Evolutionary conservation across 1,140 invertebrate species (phyloP), one percentile per base, ranked within the genome.

Genomic region (Zaprionus ornatus): DNA sequence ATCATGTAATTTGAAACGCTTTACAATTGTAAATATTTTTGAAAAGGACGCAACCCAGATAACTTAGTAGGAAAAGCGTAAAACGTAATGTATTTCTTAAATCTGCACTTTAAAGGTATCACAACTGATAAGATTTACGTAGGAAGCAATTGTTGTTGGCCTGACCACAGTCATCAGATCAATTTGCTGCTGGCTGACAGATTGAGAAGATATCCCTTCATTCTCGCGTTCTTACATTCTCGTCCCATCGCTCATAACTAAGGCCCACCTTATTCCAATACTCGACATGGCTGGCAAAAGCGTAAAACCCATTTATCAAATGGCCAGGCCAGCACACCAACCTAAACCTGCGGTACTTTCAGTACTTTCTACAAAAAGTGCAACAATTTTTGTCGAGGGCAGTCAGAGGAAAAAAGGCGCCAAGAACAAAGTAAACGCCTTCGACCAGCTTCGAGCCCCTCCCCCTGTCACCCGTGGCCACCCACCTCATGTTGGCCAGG

Each of bases 221-320:
- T n/a, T 17, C 45, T 1, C 19, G 40, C 70, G 59, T 42, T 48
- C 55, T 54, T 48, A 27, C 27, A 37, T 67, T 32, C 25, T 74
- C 9, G 48, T 48, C 42, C 35, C 65, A 76, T 75, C 77, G 70
- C 77, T 80, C 84, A 87, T 87, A 80, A 82, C 71, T 80, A 66
- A 72, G 54, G 56, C 54, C 40, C 70, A 62, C 42, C 65, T 64
- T 62, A 59, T 56, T 25, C 55, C 61, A 56, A 68, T 60, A 25
- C 45, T 29, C 32, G 56, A 48, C 62, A 55, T 40, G 45, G 45
- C n/a, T 72, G 66, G 73, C 37, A 76, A 84, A 88, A 79, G 71
- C 74, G 86, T 52, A 81, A 84, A 88, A 90, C 85, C 79, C 85
- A 88, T 88, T 88, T 90, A 88, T 88, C 85, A 88, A 80, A 81